These are phyloP conservation scores for Drosophila imparisetae DNA, from an alignment of 2,888 invertebrate genomes.

Conservation along the genomic window DNA sequence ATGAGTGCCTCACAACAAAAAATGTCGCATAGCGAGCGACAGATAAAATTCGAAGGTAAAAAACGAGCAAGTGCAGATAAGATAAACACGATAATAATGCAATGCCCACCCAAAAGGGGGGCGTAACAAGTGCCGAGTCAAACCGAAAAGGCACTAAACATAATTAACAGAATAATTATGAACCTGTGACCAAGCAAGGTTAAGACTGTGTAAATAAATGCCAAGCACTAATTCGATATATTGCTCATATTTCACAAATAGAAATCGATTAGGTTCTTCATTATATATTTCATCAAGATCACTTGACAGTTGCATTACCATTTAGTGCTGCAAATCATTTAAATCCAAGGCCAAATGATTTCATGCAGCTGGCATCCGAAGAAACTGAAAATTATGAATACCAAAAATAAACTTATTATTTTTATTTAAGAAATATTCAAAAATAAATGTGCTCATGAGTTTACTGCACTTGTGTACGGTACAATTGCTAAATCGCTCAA, in stretches of 20 bases:
- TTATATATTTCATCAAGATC: slow-evolving; percentile 3
- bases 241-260: not conserved
- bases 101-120: slow-evolving; percentile 16
- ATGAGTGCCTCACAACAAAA: slow-evolving; percentile 22
- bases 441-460: slow-evolving; percentile 40
- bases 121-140: slow-evolving; percentile 13
- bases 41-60: slow-evolving; percentile 24
- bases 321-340: slow-evolving; percentile 15
- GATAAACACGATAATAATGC: slow-evolving; percentile 37
- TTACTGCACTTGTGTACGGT: slow-evolving; percentile 50
- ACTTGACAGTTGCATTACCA: slow-evolving; percentile 13
- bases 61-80: slow-evolving; percentile 29
- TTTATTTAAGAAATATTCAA: slow-evolving; percentile 50
- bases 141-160: not conserved
- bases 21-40: slow-evolving; percentile 42
- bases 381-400: slow-evolving; percentile 36
- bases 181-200: slow-evolving; percentile 1
- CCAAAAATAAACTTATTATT: slow-evolving; percentile 57
- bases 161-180: slow-evolving; percentile 9
- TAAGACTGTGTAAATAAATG: not conserved
- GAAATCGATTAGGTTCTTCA: not conserved
- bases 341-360: slow-evolving; percentile 65
- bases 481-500: slow-evolving; percentile 4
- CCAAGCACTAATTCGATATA: not conserved
- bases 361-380: slow-evolving; percentile 57